A percentile compares a stretch with the other conserved stretches of the same genome.
Conservation (phyloP, 2,888 invertebrate genomes). For the Polydrusus pterygomalis region DNA sequence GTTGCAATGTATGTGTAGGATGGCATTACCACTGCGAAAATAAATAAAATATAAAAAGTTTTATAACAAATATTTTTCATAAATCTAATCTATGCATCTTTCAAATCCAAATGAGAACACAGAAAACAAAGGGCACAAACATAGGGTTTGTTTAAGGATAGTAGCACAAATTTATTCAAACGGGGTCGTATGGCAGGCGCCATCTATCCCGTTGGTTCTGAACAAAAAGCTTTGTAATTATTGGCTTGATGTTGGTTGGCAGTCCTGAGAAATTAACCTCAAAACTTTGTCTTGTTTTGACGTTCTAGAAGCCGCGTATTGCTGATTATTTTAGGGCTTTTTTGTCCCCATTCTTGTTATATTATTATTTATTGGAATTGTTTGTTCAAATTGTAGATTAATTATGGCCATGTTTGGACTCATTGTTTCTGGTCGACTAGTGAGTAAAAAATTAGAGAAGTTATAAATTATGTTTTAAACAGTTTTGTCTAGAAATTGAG, state of each 20-base stretch:
- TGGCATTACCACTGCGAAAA: too few relatives aligned
- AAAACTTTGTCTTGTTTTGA: slow-evolving; percentile 7
- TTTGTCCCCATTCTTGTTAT: slow-evolving; percentile 7
- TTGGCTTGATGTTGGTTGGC: not conserved
- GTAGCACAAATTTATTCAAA: too few relatives aligned
- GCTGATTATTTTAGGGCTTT: slow-evolving; percentile 7
- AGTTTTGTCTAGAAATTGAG: not conserved
- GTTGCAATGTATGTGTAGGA: too few relatives aligned
- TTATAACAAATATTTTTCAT: too few relatives aligned
- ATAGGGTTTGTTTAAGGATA: too few relatives aligned
- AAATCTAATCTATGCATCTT: too few relatives aligned
- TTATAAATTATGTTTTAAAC: slow-evolving; percentile 10
- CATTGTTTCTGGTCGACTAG: slow-evolving; percentile 88
- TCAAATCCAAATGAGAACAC: too few relatives aligned
- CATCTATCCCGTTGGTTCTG: too few relatives aligned
- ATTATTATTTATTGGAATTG: slow-evolving; percentile 9
- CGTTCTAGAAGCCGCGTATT: not conserved
- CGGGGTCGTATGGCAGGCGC: too few relatives aligned
- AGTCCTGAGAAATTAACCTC: not conserved
- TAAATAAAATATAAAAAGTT: too few relatives aligned
- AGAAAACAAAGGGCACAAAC: too few relatives aligned
- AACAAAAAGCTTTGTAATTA: too few relatives aligned
- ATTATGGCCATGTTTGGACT: slow-evolving; percentile 80
- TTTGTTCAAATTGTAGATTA: not conserved
- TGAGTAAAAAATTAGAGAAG: slow-evolving; percentile 71